Conservation (phyloP, 2,888 invertebrate genomes). For the Ditula angustiorana region DNA sequence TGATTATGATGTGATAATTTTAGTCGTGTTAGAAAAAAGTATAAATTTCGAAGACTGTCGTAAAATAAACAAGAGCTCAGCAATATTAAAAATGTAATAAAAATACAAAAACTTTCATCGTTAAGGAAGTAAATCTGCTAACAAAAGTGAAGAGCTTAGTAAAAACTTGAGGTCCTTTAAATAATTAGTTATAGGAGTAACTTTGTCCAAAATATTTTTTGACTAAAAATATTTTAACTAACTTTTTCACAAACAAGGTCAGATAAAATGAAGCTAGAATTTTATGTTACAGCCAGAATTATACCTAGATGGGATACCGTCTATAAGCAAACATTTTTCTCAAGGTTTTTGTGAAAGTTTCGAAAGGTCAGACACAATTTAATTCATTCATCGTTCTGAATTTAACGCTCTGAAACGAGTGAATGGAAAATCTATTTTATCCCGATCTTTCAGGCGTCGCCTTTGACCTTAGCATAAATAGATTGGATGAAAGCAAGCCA, state of each 20-base stretch:
- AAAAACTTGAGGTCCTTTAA: neutral
- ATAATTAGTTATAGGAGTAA: too few species aligned
- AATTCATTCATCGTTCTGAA: neutral
- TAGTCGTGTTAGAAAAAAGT: too few species aligned
- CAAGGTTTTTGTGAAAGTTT: neutral
- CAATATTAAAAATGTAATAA: neutral
- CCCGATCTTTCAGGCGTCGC: neutral
- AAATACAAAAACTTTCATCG: neutral
- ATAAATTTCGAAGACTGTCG: too few species aligned
- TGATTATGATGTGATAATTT: too few species aligned
- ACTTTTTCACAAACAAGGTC: too few species aligned
- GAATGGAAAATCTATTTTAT: conserved; percentile 1
- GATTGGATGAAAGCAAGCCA: neutral
- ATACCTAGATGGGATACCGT: too few species aligned
- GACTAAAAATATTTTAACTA: too few species aligned
- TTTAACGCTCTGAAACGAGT: neutral
- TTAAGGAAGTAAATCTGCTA: neutral
- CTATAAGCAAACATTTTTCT: too few species aligned
- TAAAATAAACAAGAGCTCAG: neutral
- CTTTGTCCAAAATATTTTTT: too few species aligned
- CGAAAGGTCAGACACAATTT: neutral
- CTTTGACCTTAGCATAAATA: conserved; percentile 5
- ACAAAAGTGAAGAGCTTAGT: neutral
- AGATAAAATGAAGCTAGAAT: too few species aligned
- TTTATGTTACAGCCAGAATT: too few species aligned